phyloP scores from a whole-genome alignment of 2,797 vertebrate genomes.

The Scyliorhinus canicula region DNA sequence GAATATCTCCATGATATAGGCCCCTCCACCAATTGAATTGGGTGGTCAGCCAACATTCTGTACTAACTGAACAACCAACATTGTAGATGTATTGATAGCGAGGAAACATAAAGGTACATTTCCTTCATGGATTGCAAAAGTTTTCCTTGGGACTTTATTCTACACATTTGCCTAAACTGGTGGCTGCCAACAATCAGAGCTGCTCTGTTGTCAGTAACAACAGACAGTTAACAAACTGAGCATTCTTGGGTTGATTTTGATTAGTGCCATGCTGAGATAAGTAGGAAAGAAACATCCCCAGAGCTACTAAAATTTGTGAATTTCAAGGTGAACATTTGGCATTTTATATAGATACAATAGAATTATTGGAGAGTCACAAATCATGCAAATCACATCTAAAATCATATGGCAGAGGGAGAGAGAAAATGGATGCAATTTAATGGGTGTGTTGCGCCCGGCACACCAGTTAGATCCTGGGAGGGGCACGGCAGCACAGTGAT shows the following conservation, averaged over 20 bases:
- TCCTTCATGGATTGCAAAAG: not conserved
- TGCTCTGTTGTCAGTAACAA: not conserved
- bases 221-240: constrained; percentile 16
- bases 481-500: no score
- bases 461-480: no score
- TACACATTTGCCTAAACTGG: not conserved
- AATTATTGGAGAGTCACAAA: not conserved
- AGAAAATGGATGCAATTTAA: no score
- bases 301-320: not conserved
- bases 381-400: not conserved
- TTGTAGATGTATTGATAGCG: no score
- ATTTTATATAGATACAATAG: not conserved
- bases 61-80: no score
- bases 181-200: constrained; percentile 1
- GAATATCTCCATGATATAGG: not conserved
- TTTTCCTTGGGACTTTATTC: not conserved
- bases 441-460: no score
- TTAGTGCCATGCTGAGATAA: not conserved
- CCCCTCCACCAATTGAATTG: not conserved
- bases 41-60: not conserved
- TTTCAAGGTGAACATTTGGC: not conserved
- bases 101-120: not conserved
- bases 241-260: not conserved
- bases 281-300: not conserved
- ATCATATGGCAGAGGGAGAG: no score